Base-by-base conservation (phyloP, 1,140 invertebrate genomes). In the Anthonomus grandis region DNA sequence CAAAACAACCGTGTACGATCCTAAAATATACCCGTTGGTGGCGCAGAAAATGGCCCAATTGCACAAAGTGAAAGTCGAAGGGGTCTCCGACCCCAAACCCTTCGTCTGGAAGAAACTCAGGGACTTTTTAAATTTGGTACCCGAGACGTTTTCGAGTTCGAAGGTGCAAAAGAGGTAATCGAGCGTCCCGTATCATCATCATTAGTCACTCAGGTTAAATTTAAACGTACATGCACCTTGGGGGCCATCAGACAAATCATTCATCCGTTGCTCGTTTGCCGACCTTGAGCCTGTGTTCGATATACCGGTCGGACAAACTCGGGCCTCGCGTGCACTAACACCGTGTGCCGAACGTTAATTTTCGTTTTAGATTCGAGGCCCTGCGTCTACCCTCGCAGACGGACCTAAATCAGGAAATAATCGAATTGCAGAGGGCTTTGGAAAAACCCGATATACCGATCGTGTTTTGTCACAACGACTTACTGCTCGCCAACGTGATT, bases 381-480 rank as follows among this genome's bases (percentile, higher is more conserved):
- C 15, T 59, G 1, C 41, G 22, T 9, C 34, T 49, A 12, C 49
- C 45, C 17, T 27, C 50, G 39, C 81, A 87, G 71, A 71, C 77
- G 41, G 76, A 79, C 64, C 74, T 96, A 57, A 73, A 82, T 67
- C 73, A 81, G 61, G 91, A 95, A 75, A 82, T 87, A 62, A 73
- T 81, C 25, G 71, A 75, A 18, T 70, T 97, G 46, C 85, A 88
- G 70, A 73, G 77, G 19, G 76, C 83, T 60, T 76, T 95, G 57
- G 76, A 78, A 41, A 74, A 76, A 59, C 70, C 87, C 17, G 72
- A 83, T 54, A 91, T 85, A 76, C 89, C 90, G n/a, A 73, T 95
- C 56, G 95, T 97, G 17, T 97, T 97, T 77, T 88, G 89, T 72
- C 97, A 99, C 78, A 99, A 99, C 79, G 97, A 99, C 80, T 82